These are phyloP conservation scores for Columba janthina DNA, from an alignment of 2,113 vertebrate species.

Conservation along the genomic window DNA sequence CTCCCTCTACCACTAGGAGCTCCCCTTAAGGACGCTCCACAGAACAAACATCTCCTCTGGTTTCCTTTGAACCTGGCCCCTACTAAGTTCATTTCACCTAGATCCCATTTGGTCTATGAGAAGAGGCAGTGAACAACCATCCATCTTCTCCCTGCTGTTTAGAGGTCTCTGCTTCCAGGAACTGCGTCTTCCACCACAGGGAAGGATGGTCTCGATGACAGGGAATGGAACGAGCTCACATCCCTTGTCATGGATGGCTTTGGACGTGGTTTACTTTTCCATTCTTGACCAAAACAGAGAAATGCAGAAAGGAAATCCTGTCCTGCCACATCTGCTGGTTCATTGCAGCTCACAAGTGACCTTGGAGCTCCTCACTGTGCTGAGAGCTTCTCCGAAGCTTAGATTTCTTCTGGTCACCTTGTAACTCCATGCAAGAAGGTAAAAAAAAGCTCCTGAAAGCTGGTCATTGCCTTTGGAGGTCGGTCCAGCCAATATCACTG, in stretches of 20 bases:
- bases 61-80: background rate
- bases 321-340: background rate
- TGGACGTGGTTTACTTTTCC: background rate
- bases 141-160: background rate
- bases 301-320: background rate
- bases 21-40: background rate
- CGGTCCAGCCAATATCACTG: background rate
- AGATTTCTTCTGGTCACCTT: background rate
- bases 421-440: background rate
- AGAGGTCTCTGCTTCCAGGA: background rate
- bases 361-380: background rate
- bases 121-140: background rate
- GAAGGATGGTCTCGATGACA: accelerated
- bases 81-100: background rate
- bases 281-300: conserved; percentile 3
- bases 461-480: background rate
- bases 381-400: background rate
- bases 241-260: background rate
- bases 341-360: background rate
- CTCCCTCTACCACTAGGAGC: background rate
- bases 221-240: accelerated
- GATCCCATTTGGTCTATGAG: background rate
- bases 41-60: background rate
- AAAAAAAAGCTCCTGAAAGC: background rate
- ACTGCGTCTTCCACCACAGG: accelerated